Percentiles rank a stretch among this genome's conserved stretches.
phyloP scores from a whole-genome alignment of 2,113 vertebrate genomes.

The Rhadina sibilatrix region DNA sequence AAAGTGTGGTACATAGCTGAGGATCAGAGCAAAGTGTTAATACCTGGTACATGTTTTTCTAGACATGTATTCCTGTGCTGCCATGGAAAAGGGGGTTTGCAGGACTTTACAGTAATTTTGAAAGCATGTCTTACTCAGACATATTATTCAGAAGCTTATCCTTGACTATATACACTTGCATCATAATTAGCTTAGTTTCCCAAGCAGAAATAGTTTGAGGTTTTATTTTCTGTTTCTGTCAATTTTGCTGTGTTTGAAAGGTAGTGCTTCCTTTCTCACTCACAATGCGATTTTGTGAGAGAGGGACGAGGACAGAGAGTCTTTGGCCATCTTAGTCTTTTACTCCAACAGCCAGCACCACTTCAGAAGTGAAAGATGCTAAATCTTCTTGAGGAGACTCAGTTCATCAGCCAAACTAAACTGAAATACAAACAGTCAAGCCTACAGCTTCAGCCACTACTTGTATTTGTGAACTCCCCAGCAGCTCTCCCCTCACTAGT shows the following conservation, averaged over 20 bases:
- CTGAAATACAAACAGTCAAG: background rate
- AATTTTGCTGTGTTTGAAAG: background rate
- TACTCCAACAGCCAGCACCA: background rate
- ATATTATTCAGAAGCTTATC: background rate
- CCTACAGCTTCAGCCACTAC: background rate
- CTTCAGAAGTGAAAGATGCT: background rate
- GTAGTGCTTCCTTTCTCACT: background rate
- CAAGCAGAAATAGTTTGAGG: background rate
- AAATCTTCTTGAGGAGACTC: background rate
- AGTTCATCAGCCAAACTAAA: background rate
- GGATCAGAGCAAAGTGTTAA: background rate
- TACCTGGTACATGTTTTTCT: background rate
- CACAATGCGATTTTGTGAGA: fast-evolving
- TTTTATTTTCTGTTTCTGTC: background rate
- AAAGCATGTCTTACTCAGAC: background rate
- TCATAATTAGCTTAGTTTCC: background rate
- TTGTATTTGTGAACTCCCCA: background rate
- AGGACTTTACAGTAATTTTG: background rate
- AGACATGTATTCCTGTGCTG: background rate
- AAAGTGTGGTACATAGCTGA: background rate
- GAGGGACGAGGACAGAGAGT: fast-evolving
- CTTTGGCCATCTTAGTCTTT: background rate
- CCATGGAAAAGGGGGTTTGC: background rate
- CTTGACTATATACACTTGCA: background rate
- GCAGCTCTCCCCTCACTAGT: background rate